Conservation (phyloP, 2,888 invertebrate species). For the Isoperla grammatica region DNA sequence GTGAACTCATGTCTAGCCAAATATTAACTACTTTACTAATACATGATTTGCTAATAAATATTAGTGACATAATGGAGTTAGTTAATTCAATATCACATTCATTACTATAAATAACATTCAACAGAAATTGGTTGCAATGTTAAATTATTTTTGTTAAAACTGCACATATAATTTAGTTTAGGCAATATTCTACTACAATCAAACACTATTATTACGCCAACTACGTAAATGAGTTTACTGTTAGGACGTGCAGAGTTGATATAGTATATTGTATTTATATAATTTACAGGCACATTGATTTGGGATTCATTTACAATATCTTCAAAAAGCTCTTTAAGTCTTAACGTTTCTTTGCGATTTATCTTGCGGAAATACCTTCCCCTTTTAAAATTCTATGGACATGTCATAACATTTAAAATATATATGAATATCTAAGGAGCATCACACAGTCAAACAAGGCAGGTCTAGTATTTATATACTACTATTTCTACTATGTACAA, state of each 20-base stretch:
- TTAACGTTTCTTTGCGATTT: conserved; percentile 16
- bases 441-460: neutral
- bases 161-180: neutral
- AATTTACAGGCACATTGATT: conserved; percentile 31
- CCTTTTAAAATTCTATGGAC: neutral
- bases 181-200: neutral
- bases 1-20: no score
- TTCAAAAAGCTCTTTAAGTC: conserved; percentile 18
- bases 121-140: neutral
- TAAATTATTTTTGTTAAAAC: no score
- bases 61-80: neutral
- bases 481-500: no score
- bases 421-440: conserved; percentile 7
- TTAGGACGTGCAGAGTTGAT: conserved; percentile 13
- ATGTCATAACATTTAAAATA: conserved; percentile 5
- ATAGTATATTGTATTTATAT: conserved; percentile 20
- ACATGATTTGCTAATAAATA: no score
- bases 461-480: no score
- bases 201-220: conserved; percentile 6
- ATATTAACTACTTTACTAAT: no score
- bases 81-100: neutral
- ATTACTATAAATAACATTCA: neutral
- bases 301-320: conserved; percentile 24
- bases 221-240: neutral
- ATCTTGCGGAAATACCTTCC: conserved; percentile 13